Base-by-base conservation (phyloP, 2,113 vertebrate species). In the Proterorhinus semilunaris region DNA sequence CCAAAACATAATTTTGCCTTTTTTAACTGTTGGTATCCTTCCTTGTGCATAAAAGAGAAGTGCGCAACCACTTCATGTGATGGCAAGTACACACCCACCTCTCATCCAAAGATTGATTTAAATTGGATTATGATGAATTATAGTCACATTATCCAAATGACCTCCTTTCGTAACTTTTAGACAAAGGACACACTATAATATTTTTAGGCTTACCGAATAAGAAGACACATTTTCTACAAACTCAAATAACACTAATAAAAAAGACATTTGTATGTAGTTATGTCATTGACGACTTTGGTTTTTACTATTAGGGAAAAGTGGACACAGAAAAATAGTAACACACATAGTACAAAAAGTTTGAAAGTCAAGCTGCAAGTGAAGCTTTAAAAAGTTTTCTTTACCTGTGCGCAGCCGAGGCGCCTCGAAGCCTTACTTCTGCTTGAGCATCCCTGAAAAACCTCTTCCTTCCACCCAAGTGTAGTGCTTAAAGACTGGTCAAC, bases 381-480 rank as follows among this genome's bases (percentile, higher is more conserved):
- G 15, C 12, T 61, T 53, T 63, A 57, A 49, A 62, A 65, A 36
- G 9, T 17, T 13, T 50, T 63, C 44, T 83, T 81, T 90, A 93
- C 93, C 91, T 92, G 81, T 72, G 85, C 84, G 87, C 88, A 89
- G 72, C 48, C 71, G 73, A 57, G 74, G 88, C 89, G 86, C 87
- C 66, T 64, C 79, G 85, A 87, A 85, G 74, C 71, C 90, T 91
- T 84, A 91, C 80, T 67, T 74, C 75, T 75, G 76, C 88, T 76
- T 83, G 88, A 91, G 92, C 93, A 94, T 94, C 92, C 86, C 93
- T 75, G 76, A 83, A 84, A 36, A 87, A 82, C 75, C 76, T 81
- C 84, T 86, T 57, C 61, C 69, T 72, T 89, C 81, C 83, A 74
- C 90, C 54, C 88, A 84, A 88, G 75, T 82, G 88, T 83, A 85